phyloP scores from a whole-genome alignment of 2,888 invertebrate genomes.

The Brachylomia viminalis region DNA sequence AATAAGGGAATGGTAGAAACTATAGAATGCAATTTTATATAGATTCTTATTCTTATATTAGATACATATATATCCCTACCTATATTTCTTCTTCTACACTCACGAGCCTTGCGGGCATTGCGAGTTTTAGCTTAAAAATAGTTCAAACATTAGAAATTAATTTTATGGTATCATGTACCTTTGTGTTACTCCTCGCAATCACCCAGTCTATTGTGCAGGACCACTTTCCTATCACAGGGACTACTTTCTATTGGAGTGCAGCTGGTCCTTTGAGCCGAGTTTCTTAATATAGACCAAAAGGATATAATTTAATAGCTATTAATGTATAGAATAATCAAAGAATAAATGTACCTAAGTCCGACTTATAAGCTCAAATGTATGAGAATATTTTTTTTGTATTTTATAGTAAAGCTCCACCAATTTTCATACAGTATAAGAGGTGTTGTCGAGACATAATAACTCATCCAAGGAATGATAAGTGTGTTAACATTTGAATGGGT shows the following conservation, averaged over 20 bases:
- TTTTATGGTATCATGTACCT: background rate
- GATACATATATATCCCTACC: background rate
- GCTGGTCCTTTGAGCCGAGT: constrained; percentile 39
- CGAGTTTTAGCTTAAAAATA: background rate
- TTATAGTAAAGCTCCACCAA: background rate
- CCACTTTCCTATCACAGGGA: constrained; percentile 34
- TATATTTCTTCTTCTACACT: background rate
- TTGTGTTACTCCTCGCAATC: constrained; percentile 11
- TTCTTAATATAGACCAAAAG: constrained; percentile 12
- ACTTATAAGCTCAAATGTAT: background rate
- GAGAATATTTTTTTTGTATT: background rate
- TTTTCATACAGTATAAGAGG: background rate
- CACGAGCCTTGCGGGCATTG: background rate
- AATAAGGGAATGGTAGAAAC: background rate
- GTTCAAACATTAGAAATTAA: background rate
- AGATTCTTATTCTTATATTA: too few species aligned
- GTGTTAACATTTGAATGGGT: background rate
- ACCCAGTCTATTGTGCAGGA: constrained; percentile 22
- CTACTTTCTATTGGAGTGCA: constrained; percentile 45
- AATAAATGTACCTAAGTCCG: background rate
- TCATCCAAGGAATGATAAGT: background rate
- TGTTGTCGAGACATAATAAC: background rate
- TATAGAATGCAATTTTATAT: background rate
- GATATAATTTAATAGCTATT: background rate
- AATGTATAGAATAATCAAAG: background rate